Evolutionary conservation across 2,888 invertebrate species (phyloP).

Genomic region (Hypercompe scribonia): DNA sequence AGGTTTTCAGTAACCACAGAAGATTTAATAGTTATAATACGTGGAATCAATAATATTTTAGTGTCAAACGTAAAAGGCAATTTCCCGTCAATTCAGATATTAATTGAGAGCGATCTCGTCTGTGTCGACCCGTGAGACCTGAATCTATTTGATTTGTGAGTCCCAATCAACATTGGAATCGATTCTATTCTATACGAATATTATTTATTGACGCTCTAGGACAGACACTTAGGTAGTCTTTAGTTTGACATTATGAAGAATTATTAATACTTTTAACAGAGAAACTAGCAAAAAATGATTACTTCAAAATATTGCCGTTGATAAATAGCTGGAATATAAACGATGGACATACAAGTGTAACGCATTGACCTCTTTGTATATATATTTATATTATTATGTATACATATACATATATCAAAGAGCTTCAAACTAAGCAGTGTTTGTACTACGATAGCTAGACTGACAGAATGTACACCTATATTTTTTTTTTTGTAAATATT

Average conservation of each 20-base stretch:
- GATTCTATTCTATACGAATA: constrained; percentile 28
- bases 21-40: background rate
- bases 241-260: background rate
- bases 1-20: background rate
- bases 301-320: too few species aligned
- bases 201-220: constrained; percentile 21
- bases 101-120: constrained; percentile 14
- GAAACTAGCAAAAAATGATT: too few species aligned
- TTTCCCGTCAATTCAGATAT: constrained; percentile 15
- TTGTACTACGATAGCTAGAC: too few species aligned
- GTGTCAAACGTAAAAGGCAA: constrained; percentile 11
- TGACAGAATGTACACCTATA: too few species aligned
- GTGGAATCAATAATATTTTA: background rate
- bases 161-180: constrained; percentile 10
- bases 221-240: background rate
- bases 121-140: constrained; percentile 13
- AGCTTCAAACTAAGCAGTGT: too few species aligned
- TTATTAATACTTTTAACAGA: background rate
- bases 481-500: too few species aligned
- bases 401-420: too few species aligned
- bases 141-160: constrained; percentile 28
- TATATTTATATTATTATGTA: too few species aligned
- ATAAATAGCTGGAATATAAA: too few species aligned
- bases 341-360: too few species aligned
- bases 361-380: too few species aligned